phyloP scores from a whole-genome alignment of 2,113 vertebrate genomes.

The Brachionichthys hirsutus region DNA sequence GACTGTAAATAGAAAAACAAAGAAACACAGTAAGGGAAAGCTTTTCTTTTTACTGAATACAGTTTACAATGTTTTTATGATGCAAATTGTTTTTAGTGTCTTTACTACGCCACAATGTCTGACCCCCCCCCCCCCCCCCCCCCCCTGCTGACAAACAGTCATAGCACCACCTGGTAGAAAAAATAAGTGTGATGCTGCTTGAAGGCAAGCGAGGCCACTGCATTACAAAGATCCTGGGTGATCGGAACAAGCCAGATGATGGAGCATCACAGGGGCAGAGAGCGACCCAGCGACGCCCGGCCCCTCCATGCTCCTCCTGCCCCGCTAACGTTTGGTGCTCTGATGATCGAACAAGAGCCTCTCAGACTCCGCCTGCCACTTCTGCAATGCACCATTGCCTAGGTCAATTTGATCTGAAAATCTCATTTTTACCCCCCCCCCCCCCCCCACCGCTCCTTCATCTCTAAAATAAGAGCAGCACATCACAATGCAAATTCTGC shows the following conservation, averaged over 20 bases:
- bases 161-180: constrained; percentile 8
- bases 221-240: constrained; percentile 57
- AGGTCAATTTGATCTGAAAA: constrained; percentile 99
- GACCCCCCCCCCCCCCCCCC: constrained; percentile 37
- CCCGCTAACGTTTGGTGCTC: constrained; percentile 86
- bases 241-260: constrained; percentile 65
- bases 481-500: constrained; percentile 99
- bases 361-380: constrained; percentile 98
- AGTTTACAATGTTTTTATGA: neutral
- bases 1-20: constrained; percentile 16
- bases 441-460: no score
- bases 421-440: constrained; percentile 97
- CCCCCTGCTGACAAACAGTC: constrained; percentile 27
- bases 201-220: constrained; percentile 58
- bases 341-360: constrained; percentile 98
- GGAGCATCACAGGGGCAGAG: constrained; percentile 48
- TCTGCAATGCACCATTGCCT: constrained; percentile 99
- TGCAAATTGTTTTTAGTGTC: neutral
- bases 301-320: constrained; percentile 77
- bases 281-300: constrained; percentile 68
- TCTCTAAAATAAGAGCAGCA: constrained; percentile 98
- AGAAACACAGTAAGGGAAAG: neutral
- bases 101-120: neutral
- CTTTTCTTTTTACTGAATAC: constrained; percentile 2
- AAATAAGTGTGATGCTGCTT: constrained; percentile 25